Percentiles rank a stretch among this genome's conserved stretches.
Conservation (phyloP, 2,888 invertebrate species). For the Amiota mariae region DNA sequence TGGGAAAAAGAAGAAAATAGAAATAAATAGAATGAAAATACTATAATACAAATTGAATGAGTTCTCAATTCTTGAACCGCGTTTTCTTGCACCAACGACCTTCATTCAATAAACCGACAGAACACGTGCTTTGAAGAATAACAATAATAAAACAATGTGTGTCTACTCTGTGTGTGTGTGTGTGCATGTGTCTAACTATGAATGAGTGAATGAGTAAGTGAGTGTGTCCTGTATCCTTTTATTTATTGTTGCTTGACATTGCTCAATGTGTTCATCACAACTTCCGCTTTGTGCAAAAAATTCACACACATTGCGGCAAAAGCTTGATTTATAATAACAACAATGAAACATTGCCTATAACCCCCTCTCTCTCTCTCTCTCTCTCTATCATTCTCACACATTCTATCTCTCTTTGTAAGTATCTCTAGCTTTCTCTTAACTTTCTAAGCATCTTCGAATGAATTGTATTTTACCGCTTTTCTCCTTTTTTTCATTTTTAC, state of each 20-base stretch:
- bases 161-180: not conserved
- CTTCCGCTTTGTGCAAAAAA: not conserved
- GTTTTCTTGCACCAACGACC: too few relatives aligned
- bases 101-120: too few relatives aligned
- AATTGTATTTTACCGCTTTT: not conserved
- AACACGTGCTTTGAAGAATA: too few relatives aligned
- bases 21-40: too few relatives aligned
- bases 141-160: too few relatives aligned
- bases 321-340: conserved; percentile 13
- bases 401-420: not conserved
- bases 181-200: not conserved
- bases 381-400: too few relatives aligned
- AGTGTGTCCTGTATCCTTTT: too few relatives aligned
- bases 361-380: not conserved
- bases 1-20: too few relatives aligned
- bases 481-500: not conserved
- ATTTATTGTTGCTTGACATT: not conserved
- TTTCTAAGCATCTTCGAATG: not conserved
- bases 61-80: too few relatives aligned
- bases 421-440: not conserved
- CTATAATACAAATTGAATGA: too few relatives aligned
- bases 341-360: too few relatives aligned
- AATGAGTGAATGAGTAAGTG: not conserved
- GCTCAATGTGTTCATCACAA: not conserved
- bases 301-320: conserved; percentile 17